Conservation (phyloP, 92 coral and sea anemone species). For the Zoanthus sansibaricus region DNA sequence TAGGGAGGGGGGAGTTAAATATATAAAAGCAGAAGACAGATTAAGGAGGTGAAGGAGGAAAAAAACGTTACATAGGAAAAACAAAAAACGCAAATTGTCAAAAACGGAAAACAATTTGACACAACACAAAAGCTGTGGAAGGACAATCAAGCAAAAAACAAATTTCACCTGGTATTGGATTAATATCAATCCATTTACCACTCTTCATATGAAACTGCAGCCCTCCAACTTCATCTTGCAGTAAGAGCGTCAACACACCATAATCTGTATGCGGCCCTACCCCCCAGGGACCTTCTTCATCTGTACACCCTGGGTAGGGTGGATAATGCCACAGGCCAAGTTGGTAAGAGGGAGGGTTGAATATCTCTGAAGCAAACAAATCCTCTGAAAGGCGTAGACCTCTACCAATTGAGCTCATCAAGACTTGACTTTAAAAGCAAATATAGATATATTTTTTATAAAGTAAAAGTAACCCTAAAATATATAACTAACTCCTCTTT, state of each 20-base stretch:
- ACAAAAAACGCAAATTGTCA: too few species aligned
- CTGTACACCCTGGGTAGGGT: constrained; percentile 62
- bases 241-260: constrained; percentile 77
- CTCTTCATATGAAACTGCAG: constrained; percentile 71
- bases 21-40: too few species aligned
- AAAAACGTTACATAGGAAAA: too few species aligned
- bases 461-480: not conserved
- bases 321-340: constrained; percentile 90
- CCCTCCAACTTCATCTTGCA: constrained; percentile 90
- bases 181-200: constrained; percentile 78
- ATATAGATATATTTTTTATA: not conserved
- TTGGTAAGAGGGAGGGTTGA: constrained; percentile 69
- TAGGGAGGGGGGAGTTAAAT: too few species aligned
- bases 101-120: too few species aligned
- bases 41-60: too few species aligned
- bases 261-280: constrained; percentile 90
- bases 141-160: too few species aligned
- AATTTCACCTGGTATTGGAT: constrained; percentile 70
- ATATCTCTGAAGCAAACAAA: constrained; percentile 47
- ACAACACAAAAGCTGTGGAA: too few species aligned
- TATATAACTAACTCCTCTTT: too few species aligned
- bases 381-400: constrained; percentile 45
- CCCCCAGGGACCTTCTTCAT: constrained; percentile 69
- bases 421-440: not conserved
- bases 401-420: constrained; percentile 58